These are phyloP conservation scores for Zosterops lateralis DNA, from an alignment of 2,113 vertebrate genomes.

Conservation along the genomic window DNA sequence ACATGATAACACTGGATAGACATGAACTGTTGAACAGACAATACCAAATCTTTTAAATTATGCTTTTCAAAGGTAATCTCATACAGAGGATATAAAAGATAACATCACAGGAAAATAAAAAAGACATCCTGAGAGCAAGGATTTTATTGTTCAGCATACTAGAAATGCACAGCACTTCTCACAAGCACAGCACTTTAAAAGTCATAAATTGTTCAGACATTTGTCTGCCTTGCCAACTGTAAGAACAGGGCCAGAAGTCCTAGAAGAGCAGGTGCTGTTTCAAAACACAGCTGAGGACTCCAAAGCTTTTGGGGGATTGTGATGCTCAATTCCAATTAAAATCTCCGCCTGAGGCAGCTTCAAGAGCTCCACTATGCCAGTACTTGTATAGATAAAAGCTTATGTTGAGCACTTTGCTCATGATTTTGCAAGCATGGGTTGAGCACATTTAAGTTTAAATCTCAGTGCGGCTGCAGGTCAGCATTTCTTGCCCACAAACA, in stretches of 20 bases:
- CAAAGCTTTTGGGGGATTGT: background rate
- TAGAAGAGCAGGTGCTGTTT: slow-evolving; percentile 15
- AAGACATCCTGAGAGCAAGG: background rate
- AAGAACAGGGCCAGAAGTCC: background rate
- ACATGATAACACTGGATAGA: background rate
- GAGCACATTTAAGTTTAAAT: background rate
- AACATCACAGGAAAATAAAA: background rate
- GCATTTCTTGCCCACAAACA: background rate
- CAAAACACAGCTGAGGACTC: slow-evolving; percentile 27
- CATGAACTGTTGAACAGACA: background rate
- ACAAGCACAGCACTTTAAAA: background rate
- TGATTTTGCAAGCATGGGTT: background rate
- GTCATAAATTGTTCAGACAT: background rate
- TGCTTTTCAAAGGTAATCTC: background rate
- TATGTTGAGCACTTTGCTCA: background rate
- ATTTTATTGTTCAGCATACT: background rate
- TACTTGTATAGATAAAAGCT: background rate
- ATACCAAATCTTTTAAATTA: background rate
- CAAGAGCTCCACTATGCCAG: background rate
- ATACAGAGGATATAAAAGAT: background rate
- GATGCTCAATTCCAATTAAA: slow-evolving; percentile 2
- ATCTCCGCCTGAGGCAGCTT: background rate
- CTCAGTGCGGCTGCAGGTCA: background rate
- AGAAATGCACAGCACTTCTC: background rate
- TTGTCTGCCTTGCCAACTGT: background rate